Conservation (phyloP, 2,888 invertebrate species). For the Diachrysia chrysitis region DNA sequence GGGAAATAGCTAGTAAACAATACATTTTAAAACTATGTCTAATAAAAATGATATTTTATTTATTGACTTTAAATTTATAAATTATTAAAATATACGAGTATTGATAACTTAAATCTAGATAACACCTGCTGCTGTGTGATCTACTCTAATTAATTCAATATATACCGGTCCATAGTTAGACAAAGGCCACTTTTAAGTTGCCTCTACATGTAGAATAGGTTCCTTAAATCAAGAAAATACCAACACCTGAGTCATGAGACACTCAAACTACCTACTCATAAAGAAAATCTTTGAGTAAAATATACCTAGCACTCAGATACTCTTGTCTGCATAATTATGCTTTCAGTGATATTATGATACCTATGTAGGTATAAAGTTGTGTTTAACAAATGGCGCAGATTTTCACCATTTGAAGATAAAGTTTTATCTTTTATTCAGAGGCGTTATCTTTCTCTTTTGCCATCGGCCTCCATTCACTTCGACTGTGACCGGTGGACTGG, state of each 20-base stretch:
- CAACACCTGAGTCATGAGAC: not conserved
- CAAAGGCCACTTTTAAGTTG: too few relatives aligned
- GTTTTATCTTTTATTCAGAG: slow-evolving; percentile 61
- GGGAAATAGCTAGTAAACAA: too few relatives aligned
- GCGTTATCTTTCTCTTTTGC: slow-evolving; percentile 44
- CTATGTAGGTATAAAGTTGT: slow-evolving; percentile 10
- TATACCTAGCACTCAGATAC: not conserved
- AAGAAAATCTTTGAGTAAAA: not conserved
- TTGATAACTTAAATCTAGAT: not conserved
- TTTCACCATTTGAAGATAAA: slow-evolving; percentile 57
- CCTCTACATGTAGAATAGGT: too few relatives aligned
- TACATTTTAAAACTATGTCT: too few relatives aligned
- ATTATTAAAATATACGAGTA: not conserved
- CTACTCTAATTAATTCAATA: not conserved
- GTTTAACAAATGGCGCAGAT: slow-evolving; percentile 51
- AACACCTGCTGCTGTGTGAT: not conserved
- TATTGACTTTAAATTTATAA: not conserved
- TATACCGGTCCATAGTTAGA: not conserved
- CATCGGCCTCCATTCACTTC: slow-evolving; percentile 42
- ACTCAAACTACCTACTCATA: not conserved
- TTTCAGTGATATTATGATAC: slow-evolving; percentile 35
- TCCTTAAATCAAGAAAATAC: not conserved
- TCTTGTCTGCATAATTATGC: slow-evolving; percentile 21
- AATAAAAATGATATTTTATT: too few relatives aligned
- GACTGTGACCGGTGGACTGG: slow-evolving; percentile 26